Evolutionary conservation across 2,797 vertebrate genomes (phyloP).

Genomic region (Micrastur ruficollis): DNA sequence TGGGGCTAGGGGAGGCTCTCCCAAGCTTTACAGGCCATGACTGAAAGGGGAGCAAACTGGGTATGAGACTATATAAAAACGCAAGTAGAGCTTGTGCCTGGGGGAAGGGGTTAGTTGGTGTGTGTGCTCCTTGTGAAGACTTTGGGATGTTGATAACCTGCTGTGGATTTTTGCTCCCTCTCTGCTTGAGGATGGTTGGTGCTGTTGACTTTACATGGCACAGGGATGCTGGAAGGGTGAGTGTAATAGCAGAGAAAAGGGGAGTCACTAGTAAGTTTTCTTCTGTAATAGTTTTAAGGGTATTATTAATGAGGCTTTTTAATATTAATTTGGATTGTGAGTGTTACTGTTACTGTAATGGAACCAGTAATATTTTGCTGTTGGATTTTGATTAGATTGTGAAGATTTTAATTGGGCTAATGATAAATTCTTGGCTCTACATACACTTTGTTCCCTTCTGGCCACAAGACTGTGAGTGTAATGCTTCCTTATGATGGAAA

Average conservation of each 20-base stretch:
- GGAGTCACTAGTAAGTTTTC: not conserved
- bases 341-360: not conserved
- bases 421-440: not conserved
- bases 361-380: not conserved
- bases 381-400: not conserved
- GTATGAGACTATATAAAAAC: not conserved
- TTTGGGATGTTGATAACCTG: not conserved
- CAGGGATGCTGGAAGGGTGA: not conserved
- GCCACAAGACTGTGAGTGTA: not conserved
- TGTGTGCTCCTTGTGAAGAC: not conserved
- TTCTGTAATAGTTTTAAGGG: not conserved
- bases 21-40: not conserved
- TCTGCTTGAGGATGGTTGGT: not conserved
- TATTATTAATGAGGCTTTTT: not conserved
- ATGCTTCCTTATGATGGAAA: not conserved
- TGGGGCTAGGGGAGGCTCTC: not conserved
- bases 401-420: not conserved
- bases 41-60: not conserved
- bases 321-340: not conserved
- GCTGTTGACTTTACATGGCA: not conserved
- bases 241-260: not conserved
- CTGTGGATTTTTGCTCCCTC: not conserved
- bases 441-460: not conserved
- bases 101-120: not conserved
- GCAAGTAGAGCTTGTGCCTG: not conserved